Evolutionary conservation across 2,797 vertebrate species (phyloP).

Genomic region (Triplophysa yarkandensis): DNA sequence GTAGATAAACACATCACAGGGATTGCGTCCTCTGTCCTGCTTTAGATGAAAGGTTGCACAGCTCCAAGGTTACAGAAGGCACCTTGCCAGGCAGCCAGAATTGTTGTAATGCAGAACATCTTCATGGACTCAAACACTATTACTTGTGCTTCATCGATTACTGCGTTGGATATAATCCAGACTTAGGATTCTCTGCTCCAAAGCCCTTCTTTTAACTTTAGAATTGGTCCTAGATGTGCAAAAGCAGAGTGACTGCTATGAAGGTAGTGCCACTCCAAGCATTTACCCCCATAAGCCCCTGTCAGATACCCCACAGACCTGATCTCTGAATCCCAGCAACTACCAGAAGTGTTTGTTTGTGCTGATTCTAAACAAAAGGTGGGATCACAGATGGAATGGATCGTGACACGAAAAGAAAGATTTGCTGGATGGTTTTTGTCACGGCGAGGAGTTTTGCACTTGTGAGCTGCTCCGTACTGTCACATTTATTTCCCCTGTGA

Average conservation of each 20-base stretch:
- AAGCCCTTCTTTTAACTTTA: not conserved
- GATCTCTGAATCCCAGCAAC: constrained; percentile 33
- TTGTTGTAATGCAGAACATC: constrained; percentile 1
- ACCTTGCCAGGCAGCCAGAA: not conserved
- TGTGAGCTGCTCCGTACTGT: not conserved
- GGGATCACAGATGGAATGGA: constrained; percentile 20
- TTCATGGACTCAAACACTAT: not conserved
- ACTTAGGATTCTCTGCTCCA: not conserved
- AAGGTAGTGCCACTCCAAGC: not conserved
- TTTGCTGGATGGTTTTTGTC: not conserved
- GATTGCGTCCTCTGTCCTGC: not conserved
- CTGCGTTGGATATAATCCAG: not conserved
- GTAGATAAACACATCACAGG: not conserved
- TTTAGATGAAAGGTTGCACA: not conserved
- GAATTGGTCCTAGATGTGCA: not conserved
- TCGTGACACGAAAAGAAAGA: constrained; percentile 22
- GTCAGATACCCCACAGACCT: constrained; percentile 32
- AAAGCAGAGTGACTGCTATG: not conserved
- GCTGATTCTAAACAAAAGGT: constrained; percentile 38
- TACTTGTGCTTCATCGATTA: not conserved
- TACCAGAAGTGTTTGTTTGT: constrained; percentile 39
- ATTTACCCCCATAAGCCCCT: constrained; percentile 28
- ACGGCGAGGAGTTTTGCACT: not conserved
- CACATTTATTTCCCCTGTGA: constrained; percentile 19
- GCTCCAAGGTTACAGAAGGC: constrained; percentile 3